Evolutionary conservation across 2,888 invertebrate species (phyloP), one percentile per base, ranked within the genome.

Genomic region (Microctonus brassicae): DNA sequence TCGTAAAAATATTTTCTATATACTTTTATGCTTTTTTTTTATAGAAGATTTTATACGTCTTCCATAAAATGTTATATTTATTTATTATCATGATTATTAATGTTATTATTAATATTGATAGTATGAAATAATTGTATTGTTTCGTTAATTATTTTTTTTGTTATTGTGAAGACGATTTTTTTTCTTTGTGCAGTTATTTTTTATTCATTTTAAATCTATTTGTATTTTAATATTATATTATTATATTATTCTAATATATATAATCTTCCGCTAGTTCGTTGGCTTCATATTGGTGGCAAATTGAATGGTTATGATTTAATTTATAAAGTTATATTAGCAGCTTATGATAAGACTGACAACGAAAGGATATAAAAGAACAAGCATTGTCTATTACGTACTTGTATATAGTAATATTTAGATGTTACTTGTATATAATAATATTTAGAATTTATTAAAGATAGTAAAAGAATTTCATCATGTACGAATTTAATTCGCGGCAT

Each of bases 1-100:
- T 79, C 82, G 67, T 84, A 80, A 29, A 29, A 29, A 5, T 29
- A 7, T 29, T 29, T 29, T 22, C 4, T 29, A 26, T 29, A 47
- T n/a, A 11, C n/a, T n/a, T n/a, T n/a, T n/a, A n/a, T n/a, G n/a
- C n/a, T n/a, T n/a, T n/a, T 11, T 26, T 22, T n/a, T 2, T 33
- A 64, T 34, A 53, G 17, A 17, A 17, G 9, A 17, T 17, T 53
- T 53, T 53, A 29, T 53, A 20, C 22, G 53, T 53, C 53, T 53
- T 53, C 53, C 53, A 17, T 47, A 6, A 6, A 47, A 22, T 22
- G 17, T n/a, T n/a, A n/a, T n/a, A n/a, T n/a, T n/a, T 53, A 53
- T 20, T 53, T 5, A 53, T 20, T 20, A 20, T 53, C 2, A 53
- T 53, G 7, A 17, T 17, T 20, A 22, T 53, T 53, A 29, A 3